Conservation (phyloP, 2,888 invertebrate genomes). For the Anarsia innoxiella region DNA sequence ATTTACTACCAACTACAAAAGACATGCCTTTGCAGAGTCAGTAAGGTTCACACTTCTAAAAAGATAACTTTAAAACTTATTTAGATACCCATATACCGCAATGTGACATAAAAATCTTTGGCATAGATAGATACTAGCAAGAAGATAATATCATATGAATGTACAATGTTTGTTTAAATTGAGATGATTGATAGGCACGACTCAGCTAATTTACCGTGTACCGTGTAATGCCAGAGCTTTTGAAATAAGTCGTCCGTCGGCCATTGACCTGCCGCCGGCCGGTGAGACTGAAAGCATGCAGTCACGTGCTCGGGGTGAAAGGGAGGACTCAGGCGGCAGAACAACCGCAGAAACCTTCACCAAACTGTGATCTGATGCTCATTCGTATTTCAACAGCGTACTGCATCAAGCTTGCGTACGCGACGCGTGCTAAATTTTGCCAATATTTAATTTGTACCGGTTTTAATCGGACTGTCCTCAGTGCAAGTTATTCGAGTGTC, state of each 20-base stretch:
- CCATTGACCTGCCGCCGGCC: conserved; percentile 15
- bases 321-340: conserved; percentile 6
- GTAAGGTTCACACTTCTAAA: neutral
- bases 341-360: conserved; percentile 13
- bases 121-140: no score
- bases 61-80: neutral
- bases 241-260: conserved; percentile 6
- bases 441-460: neutral
- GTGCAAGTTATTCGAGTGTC: neutral
- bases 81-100: neutral
- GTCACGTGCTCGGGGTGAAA: conserved; percentile 17
- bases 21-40: no score
- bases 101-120: neutral
- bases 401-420: conserved; percentile 6
- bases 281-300: conserved; percentile 15
- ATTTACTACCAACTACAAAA: no score
- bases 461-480: no score
- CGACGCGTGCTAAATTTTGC: conserved; percentile 3
- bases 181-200: neutral
- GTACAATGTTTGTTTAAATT: no score
- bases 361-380: conserved; percentile 5
- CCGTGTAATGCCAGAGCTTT: neutral
- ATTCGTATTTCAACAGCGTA: conserved; percentile 9
- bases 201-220: neutral
- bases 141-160: no score